A percentile compares a stretch with the other conserved stretches of the same genome.
These are phyloP conservation scores for Myiozetetes cayanensis DNA, from an alignment of 2,113 vertebrate genomes.

Conservation along the genomic window DNA sequence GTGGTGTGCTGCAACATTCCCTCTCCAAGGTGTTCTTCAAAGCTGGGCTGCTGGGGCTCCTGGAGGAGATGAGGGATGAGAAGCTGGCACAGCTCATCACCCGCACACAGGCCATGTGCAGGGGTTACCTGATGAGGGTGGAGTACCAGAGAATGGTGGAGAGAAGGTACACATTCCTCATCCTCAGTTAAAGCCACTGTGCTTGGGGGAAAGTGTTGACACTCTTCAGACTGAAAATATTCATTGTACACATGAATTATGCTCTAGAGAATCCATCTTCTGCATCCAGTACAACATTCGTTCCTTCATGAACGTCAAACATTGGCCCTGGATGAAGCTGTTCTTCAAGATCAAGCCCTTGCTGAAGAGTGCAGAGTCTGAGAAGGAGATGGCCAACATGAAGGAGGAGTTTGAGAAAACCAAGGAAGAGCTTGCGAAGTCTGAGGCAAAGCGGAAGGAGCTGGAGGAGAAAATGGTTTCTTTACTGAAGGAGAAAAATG, in stretches of 20 bases:
- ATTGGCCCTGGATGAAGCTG: slow-evolving; percentile 84
- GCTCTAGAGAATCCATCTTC: slow-evolving; percentile 80
- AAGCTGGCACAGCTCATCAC: slow-evolving; percentile 90
- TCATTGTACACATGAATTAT: neutral
- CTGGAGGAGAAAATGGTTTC: slow-evolving; percentile 83
- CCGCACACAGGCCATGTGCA: slow-evolving; percentile 86
- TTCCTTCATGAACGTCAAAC: slow-evolving; percentile 87
- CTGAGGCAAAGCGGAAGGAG: slow-evolving; percentile 82
- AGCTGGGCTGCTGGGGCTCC: slow-evolving; percentile 85
- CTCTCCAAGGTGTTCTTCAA: slow-evolving; percentile 88
- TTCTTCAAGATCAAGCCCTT: slow-evolving; percentile 87
- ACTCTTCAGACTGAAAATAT: neutral
- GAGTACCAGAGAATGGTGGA: slow-evolving; percentile 88
- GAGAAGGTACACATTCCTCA: slow-evolving; percentile 68
- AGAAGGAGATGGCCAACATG: slow-evolving; percentile 64
- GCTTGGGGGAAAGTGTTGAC: too few species aligned
- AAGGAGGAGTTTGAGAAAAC: slow-evolving; percentile 79
- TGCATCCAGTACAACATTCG: slow-evolving; percentile 87
- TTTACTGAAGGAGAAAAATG: slow-evolving; percentile 90
- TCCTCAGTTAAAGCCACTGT: too few species aligned
- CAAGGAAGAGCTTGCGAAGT: slow-evolving; percentile 84
- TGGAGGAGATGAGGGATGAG: slow-evolving; percentile 94
- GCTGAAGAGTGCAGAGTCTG: slow-evolving; percentile 83
- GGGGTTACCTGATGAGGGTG: slow-evolving; percentile 82
- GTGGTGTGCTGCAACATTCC: neutral